Evolutionary conservation across 2,888 invertebrate genomes (phyloP).

Genomic region (Yponomeuta evonymella): DNA sequence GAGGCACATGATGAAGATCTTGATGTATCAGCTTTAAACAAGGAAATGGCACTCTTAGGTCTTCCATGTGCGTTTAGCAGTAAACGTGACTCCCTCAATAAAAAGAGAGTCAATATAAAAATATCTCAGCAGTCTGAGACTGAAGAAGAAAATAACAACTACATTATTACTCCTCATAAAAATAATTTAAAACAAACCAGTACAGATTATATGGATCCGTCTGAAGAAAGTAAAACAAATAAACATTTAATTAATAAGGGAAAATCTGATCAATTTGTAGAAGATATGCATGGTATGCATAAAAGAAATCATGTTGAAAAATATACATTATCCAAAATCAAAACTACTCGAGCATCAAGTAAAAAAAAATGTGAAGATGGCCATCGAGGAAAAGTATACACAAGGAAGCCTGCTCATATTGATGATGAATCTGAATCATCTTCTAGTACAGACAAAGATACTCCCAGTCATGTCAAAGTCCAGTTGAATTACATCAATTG

Average conservation of each 20-base stretch:
- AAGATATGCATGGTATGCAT: neutral
- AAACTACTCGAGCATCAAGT: neutral
- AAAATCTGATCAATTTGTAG: neutral
- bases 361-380: neutral
- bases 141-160: neutral
- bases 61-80: slow-evolving; percentile 39
- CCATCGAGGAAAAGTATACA: neutral
- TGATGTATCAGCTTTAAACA: neutral
- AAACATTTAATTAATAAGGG: neutral
- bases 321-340: neutral
- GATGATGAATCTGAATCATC: neutral
- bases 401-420: neutral
- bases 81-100: slow-evolving; percentile 4
- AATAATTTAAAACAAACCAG: neutral
- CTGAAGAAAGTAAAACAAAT: neutral
- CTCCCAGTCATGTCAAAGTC: neutral
- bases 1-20: neutral
- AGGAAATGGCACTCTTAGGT: slow-evolving; percentile 31
- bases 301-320: neutral
- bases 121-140: neutral
- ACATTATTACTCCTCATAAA: neutral
- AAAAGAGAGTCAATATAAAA: neutral
- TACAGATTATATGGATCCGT: neutral
- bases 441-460: neutral
- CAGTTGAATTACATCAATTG: slow-evolving; percentile 36